phyloP scores from a whole-genome alignment of 2,888 invertebrate species.

The Carcina quercana region DNA sequence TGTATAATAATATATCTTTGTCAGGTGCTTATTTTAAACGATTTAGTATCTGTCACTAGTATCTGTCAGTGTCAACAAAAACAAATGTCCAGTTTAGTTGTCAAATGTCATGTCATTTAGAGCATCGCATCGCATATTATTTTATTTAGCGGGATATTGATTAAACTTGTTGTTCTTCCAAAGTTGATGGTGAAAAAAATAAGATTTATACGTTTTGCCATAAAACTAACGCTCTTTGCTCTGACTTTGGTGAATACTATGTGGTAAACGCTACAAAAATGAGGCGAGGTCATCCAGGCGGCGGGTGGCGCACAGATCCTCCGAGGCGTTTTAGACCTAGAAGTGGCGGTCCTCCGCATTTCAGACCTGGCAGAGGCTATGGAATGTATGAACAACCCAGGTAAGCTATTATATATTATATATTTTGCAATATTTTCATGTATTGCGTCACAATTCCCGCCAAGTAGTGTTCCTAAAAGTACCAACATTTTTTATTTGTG shows the following conservation, averaged over 20 bases:
- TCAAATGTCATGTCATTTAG: too few relatives aligned
- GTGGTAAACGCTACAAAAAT: slow-evolving; percentile 46
- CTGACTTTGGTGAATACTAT: slow-evolving; percentile 28
- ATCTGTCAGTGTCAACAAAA: too few relatives aligned
- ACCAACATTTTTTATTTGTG: slow-evolving; percentile 8
- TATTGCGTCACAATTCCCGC: slow-evolving; percentile 38
- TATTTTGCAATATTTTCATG: background rate
- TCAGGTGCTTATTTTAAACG: too few relatives aligned
- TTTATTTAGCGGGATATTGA: slow-evolving; percentile 42
- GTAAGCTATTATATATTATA: slow-evolving; percentile 24
- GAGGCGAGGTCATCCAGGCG: slow-evolving; percentile 65
- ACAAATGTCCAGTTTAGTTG: too few relatives aligned
- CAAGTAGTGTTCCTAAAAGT: too few relatives aligned
- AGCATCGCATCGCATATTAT: too few relatives aligned
- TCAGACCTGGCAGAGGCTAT: slow-evolving; percentile 39
- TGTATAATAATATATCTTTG: too few relatives aligned
- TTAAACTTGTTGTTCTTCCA: slow-evolving; percentile 27
- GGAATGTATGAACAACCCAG: slow-evolving; percentile 34
- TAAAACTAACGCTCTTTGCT: background rate
- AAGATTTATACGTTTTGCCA: background rate
- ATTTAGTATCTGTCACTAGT: too few relatives aligned
- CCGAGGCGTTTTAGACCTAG: slow-evolving; percentile 56
- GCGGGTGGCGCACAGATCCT: slow-evolving; percentile 63
- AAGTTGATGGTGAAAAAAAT: background rate
- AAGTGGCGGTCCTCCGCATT: slow-evolving; percentile 42